Evolutionary conservation across 2,113 vertebrate species (phyloP).

Genomic region (Salvelinus namaycush): DNA sequence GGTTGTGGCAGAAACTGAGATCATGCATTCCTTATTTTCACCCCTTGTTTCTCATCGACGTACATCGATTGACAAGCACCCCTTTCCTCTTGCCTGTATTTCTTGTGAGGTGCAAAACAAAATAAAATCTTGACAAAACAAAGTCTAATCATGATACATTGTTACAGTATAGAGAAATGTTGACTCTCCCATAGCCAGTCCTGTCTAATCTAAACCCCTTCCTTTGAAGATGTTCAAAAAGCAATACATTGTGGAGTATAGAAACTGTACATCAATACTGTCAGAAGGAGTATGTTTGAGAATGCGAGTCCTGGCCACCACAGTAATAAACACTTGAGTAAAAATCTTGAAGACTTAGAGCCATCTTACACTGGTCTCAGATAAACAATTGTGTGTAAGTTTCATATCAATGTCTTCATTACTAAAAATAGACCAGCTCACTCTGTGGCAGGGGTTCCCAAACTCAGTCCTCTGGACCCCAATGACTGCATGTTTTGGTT

Average conservation of each 20-base stretch:
- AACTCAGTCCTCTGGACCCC: too few relatives aligned
- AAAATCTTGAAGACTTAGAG: slow-evolving; percentile 29
- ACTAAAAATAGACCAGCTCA: slow-evolving; percentile 26
- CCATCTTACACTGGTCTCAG: slow-evolving; percentile 19
- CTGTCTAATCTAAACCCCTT: slow-evolving; percentile 2
- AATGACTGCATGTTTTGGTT: too few relatives aligned
- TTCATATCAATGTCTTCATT: slow-evolving; percentile 26
- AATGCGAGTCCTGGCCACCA: slow-evolving; percentile 22
- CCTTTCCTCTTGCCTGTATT: background rate
- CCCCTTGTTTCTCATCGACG: background rate
- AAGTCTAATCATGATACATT: slow-evolving; percentile 31
- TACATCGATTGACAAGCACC: background rate
- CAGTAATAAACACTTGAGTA: slow-evolving; percentile 52
- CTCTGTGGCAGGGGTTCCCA: background rate
- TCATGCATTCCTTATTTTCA: slow-evolving; percentile 13
- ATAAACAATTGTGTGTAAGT: slow-evolving; percentile 4
- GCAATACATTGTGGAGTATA: slow-evolving; percentile 42
- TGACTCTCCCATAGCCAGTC: slow-evolving; percentile 17
- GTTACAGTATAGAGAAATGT: slow-evolving; percentile 17
- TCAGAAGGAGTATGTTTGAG: slow-evolving; percentile 41
- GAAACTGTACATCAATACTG: slow-evolving; percentile 77
- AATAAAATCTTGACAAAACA: slow-evolving; percentile 47
- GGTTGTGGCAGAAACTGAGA: slow-evolving; percentile 31
- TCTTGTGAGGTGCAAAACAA: slow-evolving; percentile 67
- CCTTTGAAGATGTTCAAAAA: slow-evolving; percentile 34